phyloP scores from a whole-genome alignment of 2,888 invertebrate species.

The Drosophila mettleri region DNA sequence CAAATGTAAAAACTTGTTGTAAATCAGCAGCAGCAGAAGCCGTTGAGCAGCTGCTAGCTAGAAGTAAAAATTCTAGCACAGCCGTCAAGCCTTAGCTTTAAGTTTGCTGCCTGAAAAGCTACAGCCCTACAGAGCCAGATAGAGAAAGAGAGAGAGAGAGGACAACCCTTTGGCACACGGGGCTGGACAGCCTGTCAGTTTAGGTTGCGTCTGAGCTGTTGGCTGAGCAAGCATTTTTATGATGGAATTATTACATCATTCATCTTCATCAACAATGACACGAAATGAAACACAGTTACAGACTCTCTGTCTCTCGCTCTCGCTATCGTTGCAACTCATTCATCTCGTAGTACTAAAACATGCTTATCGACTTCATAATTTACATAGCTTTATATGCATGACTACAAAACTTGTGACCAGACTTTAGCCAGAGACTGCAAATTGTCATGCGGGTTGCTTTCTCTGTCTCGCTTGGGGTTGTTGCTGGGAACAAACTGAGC shows the following conservation, averaged over 20 bases:
- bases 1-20: constrained; percentile 68
- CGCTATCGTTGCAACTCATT: constrained; percentile 24
- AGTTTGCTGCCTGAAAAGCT: constrained; percentile 45
- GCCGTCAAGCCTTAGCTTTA: constrained; percentile 53
- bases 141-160: background rate
- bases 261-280: constrained; percentile 70
- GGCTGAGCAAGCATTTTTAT: constrained; percentile 69
- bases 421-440: constrained; percentile 36
- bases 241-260: constrained; percentile 81
- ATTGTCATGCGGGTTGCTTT: constrained; percentile 56
- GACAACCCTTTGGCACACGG: constrained; percentile 58
- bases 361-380: constrained; percentile 65
- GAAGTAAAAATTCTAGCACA: constrained; percentile 11
- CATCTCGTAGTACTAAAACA: constrained; percentile 37
- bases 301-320: constrained; percentile 31
- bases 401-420: constrained; percentile 36
- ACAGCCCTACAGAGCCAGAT: background rate
- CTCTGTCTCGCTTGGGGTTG: constrained; percentile 45
- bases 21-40: constrained; percentile 22
- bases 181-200: constrained; percentile 59
- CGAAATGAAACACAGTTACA: constrained; percentile 22
- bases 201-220: constrained; percentile 53
- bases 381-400: constrained; percentile 38
- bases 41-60: constrained; percentile 35
- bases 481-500: constrained; percentile 44